Conservation (phyloP, 2,113 vertebrate genomes). For the Nothobranchius furzeri region DNA sequence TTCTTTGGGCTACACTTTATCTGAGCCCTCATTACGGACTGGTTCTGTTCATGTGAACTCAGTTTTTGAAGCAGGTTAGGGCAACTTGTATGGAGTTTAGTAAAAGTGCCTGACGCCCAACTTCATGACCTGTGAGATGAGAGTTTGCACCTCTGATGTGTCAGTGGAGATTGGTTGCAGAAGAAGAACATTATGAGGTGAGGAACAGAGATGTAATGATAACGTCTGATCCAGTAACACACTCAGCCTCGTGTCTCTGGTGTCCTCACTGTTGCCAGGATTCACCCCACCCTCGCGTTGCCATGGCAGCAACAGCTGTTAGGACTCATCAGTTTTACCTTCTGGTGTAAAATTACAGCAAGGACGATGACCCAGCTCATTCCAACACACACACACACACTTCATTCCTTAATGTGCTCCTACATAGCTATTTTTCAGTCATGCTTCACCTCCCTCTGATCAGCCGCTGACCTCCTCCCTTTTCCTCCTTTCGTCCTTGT, state of each 20-base stretch:
- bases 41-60: too few relatives aligned
- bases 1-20: too few relatives aligned
- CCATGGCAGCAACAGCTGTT: constrained; percentile 83
- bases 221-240: not conserved
- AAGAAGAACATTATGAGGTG: not conserved
- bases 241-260: not conserved
- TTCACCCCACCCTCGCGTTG: constrained; percentile 41
- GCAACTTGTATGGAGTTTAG: too few relatives aligned
- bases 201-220: not conserved
- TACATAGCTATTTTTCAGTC: constrained; percentile 36
- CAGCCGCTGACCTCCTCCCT: constrained; percentile 12
- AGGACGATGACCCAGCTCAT: constrained; percentile 86
- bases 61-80: too few relatives aligned
- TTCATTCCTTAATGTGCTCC: constrained; percentile 22
- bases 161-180: not conserved
- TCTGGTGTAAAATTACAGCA: constrained; percentile 81
- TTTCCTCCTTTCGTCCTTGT: too few relatives aligned
- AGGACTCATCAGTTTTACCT: constrained; percentile 71
- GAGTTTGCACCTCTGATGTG: not conserved
- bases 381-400: constrained; percentile 67
- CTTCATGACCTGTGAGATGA: not conserved
- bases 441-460: constrained; percentile 44
- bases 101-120: too few relatives aligned
- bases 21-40: too few relatives aligned
- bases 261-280: constrained; percentile 21